Evolutionary conservation across 2,797 vertebrate species (phyloP).

Genomic region (Rhynchonycteris naso): DNA sequence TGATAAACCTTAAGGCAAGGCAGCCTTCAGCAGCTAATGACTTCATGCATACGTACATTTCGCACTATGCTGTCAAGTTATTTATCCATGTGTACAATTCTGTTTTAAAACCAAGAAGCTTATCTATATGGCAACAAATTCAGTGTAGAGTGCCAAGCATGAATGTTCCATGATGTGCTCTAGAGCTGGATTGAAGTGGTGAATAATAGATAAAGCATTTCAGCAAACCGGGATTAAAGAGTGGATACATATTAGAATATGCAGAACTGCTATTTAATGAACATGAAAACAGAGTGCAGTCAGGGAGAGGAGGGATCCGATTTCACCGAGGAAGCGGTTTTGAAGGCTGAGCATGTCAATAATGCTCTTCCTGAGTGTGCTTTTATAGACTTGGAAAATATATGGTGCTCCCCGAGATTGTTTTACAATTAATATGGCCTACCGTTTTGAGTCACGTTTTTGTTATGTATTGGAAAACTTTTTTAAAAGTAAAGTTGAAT

Average conservation of each 20-base stretch:
- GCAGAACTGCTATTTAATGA: background rate
- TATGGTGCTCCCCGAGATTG: background rate
- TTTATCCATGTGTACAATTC: background rate
- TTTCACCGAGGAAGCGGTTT: background rate
- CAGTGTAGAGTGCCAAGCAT: background rate
- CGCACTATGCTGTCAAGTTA: background rate
- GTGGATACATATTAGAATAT: background rate
- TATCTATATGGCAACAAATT: background rate
- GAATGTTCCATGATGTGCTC: background rate
- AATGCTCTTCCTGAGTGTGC: background rate
- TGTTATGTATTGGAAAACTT: background rate
- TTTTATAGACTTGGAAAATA: background rate
- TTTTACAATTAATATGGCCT: background rate
- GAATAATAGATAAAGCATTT: background rate
- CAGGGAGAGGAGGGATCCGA: background rate
- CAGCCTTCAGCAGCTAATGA: background rate
- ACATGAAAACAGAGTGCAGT: background rate
- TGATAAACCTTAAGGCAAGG: background rate
- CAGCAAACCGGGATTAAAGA: background rate
- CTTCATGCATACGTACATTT: background rate
- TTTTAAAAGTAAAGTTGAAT: background rate
- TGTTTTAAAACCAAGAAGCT: background rate
- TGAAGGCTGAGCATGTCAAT: background rate
- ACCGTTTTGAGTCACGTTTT: background rate
- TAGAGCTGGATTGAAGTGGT: background rate